A percentile compares a stretch with the other conserved stretches of the same genome.
Conservation (phyloP, 2,888 invertebrate genomes). For the Hipparchia semele region DNA sequence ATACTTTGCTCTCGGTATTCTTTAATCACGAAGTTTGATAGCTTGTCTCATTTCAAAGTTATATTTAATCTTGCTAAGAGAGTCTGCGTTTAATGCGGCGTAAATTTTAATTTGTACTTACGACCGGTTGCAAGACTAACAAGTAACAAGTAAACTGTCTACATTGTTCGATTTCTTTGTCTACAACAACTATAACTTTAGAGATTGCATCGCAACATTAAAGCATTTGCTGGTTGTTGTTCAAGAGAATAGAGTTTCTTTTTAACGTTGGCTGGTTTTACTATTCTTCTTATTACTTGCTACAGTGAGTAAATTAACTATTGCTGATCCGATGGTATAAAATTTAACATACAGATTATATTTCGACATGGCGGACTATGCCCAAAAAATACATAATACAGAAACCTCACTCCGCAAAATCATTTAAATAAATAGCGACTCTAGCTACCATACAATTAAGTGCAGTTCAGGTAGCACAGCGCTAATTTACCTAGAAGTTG, state of each 20-base stretch:
- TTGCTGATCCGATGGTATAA: too few relatives aligned
- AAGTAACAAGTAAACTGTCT: slow-evolving; percentile 45
- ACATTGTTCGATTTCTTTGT: slow-evolving; percentile 29
- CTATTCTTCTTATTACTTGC: not conserved
- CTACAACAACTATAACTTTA: slow-evolving; percentile 17
- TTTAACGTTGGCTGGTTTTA: not conserved
- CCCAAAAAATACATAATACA: too few relatives aligned
- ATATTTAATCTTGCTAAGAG: slow-evolving; percentile 58
- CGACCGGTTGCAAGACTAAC: slow-evolving; percentile 24
- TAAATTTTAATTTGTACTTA: slow-evolving; percentile 45
- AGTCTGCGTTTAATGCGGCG: slow-evolving; percentile 37
- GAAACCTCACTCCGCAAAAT: too few relatives aligned
- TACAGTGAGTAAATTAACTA: not conserved
- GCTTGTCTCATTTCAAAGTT: slow-evolving; percentile 59
- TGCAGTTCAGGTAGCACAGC: too few relatives aligned
- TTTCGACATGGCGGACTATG: too few relatives aligned
- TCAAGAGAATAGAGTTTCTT: not conserved
- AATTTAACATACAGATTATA: too few relatives aligned
- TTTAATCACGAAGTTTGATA: slow-evolving; percentile 35
- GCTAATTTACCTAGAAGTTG: too few relatives aligned
- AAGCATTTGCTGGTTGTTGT: slow-evolving; percentile 8
- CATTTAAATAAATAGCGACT: too few relatives aligned
- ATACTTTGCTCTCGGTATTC: slow-evolving; percentile 15
- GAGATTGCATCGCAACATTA: slow-evolving; percentile 17
- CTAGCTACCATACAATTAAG: too few relatives aligned